phyloP scores from a whole-genome alignment of 2,797 vertebrate species.

The Lateolabrax maculatus region DNA sequence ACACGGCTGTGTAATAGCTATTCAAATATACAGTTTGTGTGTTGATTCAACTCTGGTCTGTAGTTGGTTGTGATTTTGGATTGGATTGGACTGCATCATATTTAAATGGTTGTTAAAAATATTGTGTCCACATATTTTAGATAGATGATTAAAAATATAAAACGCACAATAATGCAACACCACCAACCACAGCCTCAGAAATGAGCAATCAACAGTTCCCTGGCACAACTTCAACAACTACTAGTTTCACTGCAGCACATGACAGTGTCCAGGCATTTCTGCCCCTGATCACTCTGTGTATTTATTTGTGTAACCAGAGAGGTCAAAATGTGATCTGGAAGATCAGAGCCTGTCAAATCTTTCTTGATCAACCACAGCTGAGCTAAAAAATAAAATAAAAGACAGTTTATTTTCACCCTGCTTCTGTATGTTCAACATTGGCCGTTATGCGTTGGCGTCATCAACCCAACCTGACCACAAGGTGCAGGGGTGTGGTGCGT shows the following conservation, averaged over 20 bases:
- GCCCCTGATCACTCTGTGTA: not conserved
- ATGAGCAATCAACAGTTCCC: too few relatives aligned
- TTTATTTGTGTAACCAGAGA: not conserved
- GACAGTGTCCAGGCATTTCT: not conserved
- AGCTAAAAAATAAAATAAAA: not conserved
- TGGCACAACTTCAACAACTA: too few relatives aligned
- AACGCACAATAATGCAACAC: not conserved
- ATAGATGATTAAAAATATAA: not conserved
- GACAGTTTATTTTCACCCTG: not conserved
- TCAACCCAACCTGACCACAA: not conserved
- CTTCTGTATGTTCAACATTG: not conserved
- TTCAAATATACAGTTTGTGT: not conserved
- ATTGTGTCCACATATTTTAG: not conserved
- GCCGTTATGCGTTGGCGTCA: not conserved
- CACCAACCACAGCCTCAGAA: not conserved
- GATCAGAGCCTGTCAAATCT: not conserved
- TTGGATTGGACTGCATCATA: not conserved
- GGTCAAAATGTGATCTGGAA: not conserved
- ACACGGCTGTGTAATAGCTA: not conserved
- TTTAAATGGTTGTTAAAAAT: too few relatives aligned
- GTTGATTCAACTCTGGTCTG: not conserved
- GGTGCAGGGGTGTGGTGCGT: conserved; percentile 13
- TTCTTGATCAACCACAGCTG: not conserved
- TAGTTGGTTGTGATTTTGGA: not conserved
- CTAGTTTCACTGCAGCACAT: not conserved